Conservation (phyloP, 2,797 vertebrate genomes). For the Champsocephalus gunnari region DNA sequence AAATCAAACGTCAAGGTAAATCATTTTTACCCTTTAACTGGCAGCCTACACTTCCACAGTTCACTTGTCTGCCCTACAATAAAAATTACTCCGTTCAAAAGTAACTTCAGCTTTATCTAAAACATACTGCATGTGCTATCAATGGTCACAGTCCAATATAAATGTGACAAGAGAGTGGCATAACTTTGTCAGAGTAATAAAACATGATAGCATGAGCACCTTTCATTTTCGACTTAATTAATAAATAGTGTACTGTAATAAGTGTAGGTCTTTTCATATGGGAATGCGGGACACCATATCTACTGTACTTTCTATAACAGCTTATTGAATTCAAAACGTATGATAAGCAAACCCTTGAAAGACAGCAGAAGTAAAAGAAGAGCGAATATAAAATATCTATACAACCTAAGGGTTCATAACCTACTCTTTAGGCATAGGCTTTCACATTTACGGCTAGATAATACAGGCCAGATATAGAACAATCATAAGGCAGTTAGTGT, state of each 20-base stretch:
- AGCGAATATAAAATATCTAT: not conserved
- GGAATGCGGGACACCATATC: not conserved
- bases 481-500: not conserved
- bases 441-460: not conserved
- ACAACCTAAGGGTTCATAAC: not conserved
- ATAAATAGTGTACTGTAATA: not conserved
- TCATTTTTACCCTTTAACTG: not conserved
- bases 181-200: not conserved
- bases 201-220: not conserved
- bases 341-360: not conserved
- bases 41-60: not conserved
- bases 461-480: not conserved
- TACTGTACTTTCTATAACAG: not conserved
- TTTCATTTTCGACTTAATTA: not conserved
- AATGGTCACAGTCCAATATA: not conserved
- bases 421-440: not conserved
- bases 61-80: not conserved
- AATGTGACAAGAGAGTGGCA: not conserved
- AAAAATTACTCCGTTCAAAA: conserved; percentile 11
- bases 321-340: not conserved
- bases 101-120: conserved; percentile 17
- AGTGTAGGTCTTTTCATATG: not conserved
- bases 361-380: not conserved
- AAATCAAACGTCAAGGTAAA: conserved; percentile 26
- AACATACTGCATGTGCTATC: not conserved